Base-by-base conservation (phyloP, 1,140 invertebrate genomes). In the Diploscapter pachys region DNA sequence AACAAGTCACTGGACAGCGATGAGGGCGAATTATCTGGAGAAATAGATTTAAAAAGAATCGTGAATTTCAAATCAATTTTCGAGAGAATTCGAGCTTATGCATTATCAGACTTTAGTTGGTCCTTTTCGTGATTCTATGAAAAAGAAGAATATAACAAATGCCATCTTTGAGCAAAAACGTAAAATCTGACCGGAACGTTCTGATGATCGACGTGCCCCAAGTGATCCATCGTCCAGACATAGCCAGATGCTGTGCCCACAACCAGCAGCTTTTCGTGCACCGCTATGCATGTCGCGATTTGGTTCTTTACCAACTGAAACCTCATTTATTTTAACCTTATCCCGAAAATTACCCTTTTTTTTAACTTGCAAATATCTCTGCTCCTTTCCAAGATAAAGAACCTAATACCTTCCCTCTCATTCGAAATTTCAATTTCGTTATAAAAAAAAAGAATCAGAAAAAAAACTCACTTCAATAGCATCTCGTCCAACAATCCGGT, bases 141-240 rank as follows among this genome's bases (percentile, higher is more conserved):
- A n/a, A 59, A 72, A 5, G 5, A 71, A 72, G 62, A 13, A 9
- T 13, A 59, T 5, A 3, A 11, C 8, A 77, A 69, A 67, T 75
- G 52, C 9, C 68, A 63, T 57, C 3, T 3, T 62, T 49, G 68
- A 54, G 65, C 54, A 62, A 6, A 6, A 55, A 31, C 50, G 54
- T 56, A 62, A 70, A 66, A 74, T 67, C 56, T 81, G 80, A 75
- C 70, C 63, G 71, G 57, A 74, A 80, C 62, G 82, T 85, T 87
- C 56, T 84, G 82, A 54, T 83, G 78, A 53, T 88, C 84, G 68
- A 85, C 85, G 78, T 88, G 83, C 3, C 88, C 88, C 55, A 84
- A 80, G 76, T 88, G 87, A 72, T 89, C 88, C 13, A 88, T 79
- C 49, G 88, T 86, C 70, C 87, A 83, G 65, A 89, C 85, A 71